Conservation (phyloP, 1,140 invertebrate genomes). For the Drosophila simulans region DNA sequence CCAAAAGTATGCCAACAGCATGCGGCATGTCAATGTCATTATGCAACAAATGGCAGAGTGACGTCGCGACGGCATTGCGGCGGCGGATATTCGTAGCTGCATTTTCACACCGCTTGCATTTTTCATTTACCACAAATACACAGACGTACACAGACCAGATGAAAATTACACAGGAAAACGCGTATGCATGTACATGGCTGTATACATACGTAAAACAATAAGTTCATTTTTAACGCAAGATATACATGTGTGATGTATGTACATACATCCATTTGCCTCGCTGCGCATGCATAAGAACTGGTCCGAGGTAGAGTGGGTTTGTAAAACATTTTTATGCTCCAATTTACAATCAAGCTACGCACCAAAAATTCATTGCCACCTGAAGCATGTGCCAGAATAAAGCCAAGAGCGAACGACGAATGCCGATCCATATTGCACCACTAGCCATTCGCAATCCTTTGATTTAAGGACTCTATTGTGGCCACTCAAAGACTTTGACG, state of each 20-base stretch:
- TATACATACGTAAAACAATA: constrained; percentile 36
- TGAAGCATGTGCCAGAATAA: constrained; percentile 64
- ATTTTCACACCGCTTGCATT: constrained; percentile 24
- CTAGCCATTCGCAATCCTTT: constrained; percentile 10
- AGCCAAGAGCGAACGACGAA: constrained; percentile 18
- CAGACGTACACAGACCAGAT: constrained; percentile 11
- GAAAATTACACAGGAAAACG: constrained; percentile 15
- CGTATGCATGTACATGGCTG: background rate
- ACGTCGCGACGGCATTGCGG: constrained; percentile 38
- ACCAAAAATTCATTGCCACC: constrained; percentile 79
- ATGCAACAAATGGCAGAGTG: constrained; percentile 61
- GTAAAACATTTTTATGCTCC: constrained; percentile 80
- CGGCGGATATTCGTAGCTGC: constrained; percentile 13
- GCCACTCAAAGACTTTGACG: background rate
- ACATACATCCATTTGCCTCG: constrained; percentile 5
- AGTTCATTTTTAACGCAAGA: constrained; percentile 60
- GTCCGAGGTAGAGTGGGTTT: constrained; percentile 35
- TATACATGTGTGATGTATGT: constrained; percentile 28
- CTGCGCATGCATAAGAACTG: constrained; percentile 28
- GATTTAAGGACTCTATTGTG: constrained; percentile 3
- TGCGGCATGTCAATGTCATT: constrained; percentile 77
- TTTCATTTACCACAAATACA: constrained; percentile 48
- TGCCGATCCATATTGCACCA: constrained; percentile 26
- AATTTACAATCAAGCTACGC: constrained; percentile 80
- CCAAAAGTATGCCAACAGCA: constrained; percentile 54